Evolutionary conservation across 2,888 invertebrate genomes (phyloP).

Genomic region (Dermolepida albohirtum): DNA sequence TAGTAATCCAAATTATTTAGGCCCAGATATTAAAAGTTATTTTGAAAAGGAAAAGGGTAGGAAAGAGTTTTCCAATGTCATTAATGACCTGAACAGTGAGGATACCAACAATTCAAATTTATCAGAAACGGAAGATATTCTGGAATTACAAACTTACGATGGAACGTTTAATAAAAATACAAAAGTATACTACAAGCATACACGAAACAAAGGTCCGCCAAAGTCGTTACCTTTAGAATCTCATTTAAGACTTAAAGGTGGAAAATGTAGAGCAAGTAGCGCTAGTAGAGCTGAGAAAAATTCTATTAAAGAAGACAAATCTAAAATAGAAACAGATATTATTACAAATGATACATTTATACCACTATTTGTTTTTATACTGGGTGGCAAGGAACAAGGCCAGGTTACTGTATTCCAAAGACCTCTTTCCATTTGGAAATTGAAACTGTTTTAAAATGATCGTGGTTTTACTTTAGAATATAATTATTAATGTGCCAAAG

Average conservation of each 20-base stretch:
- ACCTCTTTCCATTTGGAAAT: constrained; percentile 84
- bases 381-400: constrained; percentile 84
- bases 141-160: constrained; percentile 61
- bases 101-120: constrained; percentile 62
- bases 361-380: constrained; percentile 74
- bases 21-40: constrained; percentile 70
- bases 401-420: constrained; percentile 81
- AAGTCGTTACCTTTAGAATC: constrained; percentile 66
- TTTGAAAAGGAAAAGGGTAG: constrained; percentile 53
- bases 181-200: constrained; percentile 59
- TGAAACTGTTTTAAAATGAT: constrained; percentile 68
- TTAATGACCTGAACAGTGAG: constrained; percentile 74
- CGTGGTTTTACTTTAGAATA: constrained; percentile 36
- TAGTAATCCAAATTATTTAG: constrained; percentile 82
- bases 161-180: constrained; percentile 59
- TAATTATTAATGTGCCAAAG: constrained; percentile 8
- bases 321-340: constrained; percentile 49
- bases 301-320: constrained; percentile 58
- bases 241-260: constrained; percentile 55
- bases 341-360: constrained; percentile 64
- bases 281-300: constrained; percentile 69
- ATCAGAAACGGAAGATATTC: constrained; percentile 53
- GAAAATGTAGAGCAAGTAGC: constrained; percentile 68
- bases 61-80: constrained; percentile 62
- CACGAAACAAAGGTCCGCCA: constrained; percentile 62